Evolutionary conservation across 2,797 vertebrate species (phyloP).

Genomic region (Thamnophis elegans): DNA sequence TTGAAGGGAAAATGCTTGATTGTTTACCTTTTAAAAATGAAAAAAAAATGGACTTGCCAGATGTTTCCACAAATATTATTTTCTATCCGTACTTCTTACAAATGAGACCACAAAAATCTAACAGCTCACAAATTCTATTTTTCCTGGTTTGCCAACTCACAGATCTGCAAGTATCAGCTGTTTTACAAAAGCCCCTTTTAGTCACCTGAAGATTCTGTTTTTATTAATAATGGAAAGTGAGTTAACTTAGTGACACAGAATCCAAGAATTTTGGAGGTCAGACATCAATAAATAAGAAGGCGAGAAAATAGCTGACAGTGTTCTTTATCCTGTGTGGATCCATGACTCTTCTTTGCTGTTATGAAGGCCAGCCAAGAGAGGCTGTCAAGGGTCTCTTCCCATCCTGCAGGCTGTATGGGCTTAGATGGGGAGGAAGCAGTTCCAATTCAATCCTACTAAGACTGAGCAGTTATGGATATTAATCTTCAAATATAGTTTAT

Average conservation of each 20-base stretch:
- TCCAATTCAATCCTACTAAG: neutral
- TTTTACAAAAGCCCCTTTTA: neutral
- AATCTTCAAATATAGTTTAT: neutral
- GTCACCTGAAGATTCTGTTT: neutral
- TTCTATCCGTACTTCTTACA: neutral
- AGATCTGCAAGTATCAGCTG: neutral
- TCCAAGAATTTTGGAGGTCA: neutral
- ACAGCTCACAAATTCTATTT: neutral
- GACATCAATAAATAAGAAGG: neutral
- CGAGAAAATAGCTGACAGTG: neutral
- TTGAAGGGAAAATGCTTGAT: neutral
- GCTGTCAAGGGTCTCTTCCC: neutral
- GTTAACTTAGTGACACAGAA: neutral
- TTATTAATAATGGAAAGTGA: neutral
- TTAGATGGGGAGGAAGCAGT: neutral
- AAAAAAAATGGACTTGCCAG: neutral
- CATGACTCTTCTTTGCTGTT: neutral
- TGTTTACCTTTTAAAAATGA: neutral
- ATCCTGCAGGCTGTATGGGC: neutral
- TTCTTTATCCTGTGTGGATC: neutral
- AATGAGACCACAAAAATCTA: neutral
- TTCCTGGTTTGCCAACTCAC: neutral
- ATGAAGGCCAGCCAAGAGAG: neutral
- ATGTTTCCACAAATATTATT: neutral
- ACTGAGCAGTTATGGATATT: neutral